Base-by-base conservation (phyloP, 2,888 invertebrate species). In the Mylabris sibirica region DNA sequence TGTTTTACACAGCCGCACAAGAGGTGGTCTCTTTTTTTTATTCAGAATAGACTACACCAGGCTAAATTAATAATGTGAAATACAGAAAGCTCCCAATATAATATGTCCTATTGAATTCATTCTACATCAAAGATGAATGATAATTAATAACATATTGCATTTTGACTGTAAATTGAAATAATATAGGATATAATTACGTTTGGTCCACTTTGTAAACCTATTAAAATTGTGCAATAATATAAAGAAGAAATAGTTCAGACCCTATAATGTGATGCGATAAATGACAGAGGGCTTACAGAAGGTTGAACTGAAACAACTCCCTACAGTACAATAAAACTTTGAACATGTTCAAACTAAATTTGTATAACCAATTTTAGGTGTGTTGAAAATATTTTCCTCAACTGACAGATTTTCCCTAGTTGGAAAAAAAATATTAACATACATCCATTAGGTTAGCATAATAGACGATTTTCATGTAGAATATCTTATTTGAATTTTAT, bases 231-330 rank as follows among this genome's bases (percentile, higher is more conserved):
- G 49, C 11, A 57, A 57, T 57, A 26, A 57, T 26, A 26, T 57
- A 22, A 8, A 9, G 53, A 26, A 57, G 24, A 57, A 26, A 26
- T 3, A 57, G n/a, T n/a, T 57, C 34, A 62, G n/a, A 66, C 26
- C 53, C 60, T 22, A 65, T 60, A 65, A 60, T 65, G 24, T 30
- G 60, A 49, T 26, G 60, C 65, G 66, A 34, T 63, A 66, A 66
- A 63, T 66, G 66, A 66, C 41, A 59, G 63, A 66, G 41, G 38
- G 66, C 59, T 66, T 60, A 53, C 57, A 66, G 11, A 20, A 61
- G 22, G 66, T 44, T 66, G 49, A 66, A 66, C 61, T 61, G 53
- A 66, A 65, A 66, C 59, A 66, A 63, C 63, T 66, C 66, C 63
- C 66, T 9, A 30, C 41, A 38, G 66, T 30, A 44, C 63, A 66